These are phyloP conservation scores for Operophtera brumata DNA, from an alignment of 2,888 invertebrate species.

Conservation along the genomic window DNA sequence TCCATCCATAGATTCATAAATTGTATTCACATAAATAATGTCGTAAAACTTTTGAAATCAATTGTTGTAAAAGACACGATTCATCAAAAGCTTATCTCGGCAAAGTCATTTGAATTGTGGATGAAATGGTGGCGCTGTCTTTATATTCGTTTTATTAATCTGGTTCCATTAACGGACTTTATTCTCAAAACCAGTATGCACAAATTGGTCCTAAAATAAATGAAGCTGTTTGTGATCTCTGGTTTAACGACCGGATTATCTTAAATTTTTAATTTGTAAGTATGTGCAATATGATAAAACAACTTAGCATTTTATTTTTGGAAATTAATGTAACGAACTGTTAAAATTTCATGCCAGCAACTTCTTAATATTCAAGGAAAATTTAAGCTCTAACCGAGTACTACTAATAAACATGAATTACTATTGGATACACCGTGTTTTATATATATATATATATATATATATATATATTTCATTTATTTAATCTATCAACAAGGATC, in stretches of 20 bases:
- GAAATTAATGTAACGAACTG: not conserved
- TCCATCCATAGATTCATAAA: conserved; percentile 20
- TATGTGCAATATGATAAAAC: not conserved
- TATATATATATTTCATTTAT: no score
- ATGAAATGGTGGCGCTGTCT: conserved; percentile 40
- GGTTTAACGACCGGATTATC: conserved; percentile 45
- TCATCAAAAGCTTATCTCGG: conserved; percentile 48
- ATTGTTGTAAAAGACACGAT: conserved; percentile 53
- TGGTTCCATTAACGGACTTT: conserved; percentile 70
- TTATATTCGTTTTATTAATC: conserved; percentile 66
- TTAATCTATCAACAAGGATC: no score
- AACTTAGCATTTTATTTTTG: conserved; percentile 5
- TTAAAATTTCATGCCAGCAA: not conserved
- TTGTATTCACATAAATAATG: conserved; percentile 35
- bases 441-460: no score
- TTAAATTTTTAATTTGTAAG: conserved; percentile 10
- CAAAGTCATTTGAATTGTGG: conserved; percentile 58
- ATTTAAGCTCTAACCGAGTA: no score
- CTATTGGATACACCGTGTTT: no score
- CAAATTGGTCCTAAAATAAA: conserved; percentile 66
- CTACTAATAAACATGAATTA: no score
- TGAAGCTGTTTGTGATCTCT: conserved; percentile 55
- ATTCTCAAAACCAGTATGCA: conserved; percentile 61
- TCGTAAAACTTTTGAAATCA: conserved; percentile 47
- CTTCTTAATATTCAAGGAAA: no score